A percentile compares a stretch with the other conserved stretches of the same genome.
phyloP scores from a whole-genome alignment of 2,888 invertebrate genomes.

The Odontomyia ornata region DNA sequence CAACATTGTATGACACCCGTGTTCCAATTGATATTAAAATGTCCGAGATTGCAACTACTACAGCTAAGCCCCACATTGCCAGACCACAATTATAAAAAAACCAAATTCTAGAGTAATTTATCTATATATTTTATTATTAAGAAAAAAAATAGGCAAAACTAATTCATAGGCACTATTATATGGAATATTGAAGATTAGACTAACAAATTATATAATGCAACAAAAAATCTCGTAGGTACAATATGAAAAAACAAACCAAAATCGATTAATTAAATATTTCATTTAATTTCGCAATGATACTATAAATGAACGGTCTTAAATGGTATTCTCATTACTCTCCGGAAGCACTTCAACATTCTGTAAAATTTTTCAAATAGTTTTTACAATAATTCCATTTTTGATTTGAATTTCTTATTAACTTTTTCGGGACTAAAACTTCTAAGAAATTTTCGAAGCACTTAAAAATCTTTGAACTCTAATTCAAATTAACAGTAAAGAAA shows the following conservation, averaged over 20 bases:
- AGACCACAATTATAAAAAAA: conserved; percentile 58
- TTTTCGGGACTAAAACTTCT: no score
- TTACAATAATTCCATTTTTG: no score
- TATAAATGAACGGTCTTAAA: no score
- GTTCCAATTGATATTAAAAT: conserved; percentile 87
- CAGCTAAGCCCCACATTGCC: conserved; percentile 78
- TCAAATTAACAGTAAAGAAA: no score
- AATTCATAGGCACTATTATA: conserved; percentile 23
- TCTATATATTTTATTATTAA: conserved; percentile 1
- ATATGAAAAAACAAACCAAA: conserved; percentile 4
- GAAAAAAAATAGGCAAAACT: neutral
- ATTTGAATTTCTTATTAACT: no score
- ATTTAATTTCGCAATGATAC: no score
- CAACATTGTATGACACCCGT: conserved; percentile 91
- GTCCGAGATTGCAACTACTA: conserved; percentile 89
- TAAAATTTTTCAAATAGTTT: no score
- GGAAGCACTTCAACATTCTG: no score
- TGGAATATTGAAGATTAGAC: conserved; percentile 4
- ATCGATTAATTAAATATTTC: no score
- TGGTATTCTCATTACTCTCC: no score
- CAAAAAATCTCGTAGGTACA: neutral
- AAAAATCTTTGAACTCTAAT: no score
- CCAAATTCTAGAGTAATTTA: neutral
- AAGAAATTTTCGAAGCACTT: no score
- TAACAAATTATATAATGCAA: conserved; percentile 19